Evolutionary conservation across 2,113 vertebrate species (phyloP).

Genomic region (Tachycineta bicolor): DNA sequence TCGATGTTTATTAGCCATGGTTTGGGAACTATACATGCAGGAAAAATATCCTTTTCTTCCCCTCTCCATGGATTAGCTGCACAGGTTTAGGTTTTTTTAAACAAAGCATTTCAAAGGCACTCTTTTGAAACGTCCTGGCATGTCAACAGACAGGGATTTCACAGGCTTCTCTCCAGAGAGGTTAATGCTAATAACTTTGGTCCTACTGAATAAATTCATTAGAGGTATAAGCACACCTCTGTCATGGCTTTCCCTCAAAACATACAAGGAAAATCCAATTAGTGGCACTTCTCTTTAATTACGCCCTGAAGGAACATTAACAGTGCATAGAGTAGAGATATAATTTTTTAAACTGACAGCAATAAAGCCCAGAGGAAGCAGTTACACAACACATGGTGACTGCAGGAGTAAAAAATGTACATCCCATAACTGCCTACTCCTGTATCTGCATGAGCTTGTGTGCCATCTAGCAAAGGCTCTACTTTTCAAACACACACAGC

Average conservation of each 20-base stretch:
- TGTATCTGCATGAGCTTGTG: neutral
- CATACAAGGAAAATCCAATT: neutral
- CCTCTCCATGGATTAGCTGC: neutral
- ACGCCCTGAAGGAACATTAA: neutral
- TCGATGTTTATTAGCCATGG: neutral
- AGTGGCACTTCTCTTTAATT: constrained; percentile 20
- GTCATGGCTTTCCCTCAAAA: neutral
- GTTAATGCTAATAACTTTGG: neutral
- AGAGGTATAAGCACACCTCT: neutral
- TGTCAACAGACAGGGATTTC: neutral
- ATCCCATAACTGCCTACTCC: neutral
- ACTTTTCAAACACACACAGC: neutral
- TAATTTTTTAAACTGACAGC: neutral
- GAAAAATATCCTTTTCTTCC: neutral
- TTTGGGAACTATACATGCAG: neutral
- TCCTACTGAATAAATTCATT: neutral
- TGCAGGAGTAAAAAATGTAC: neutral
- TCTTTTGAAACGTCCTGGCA: neutral
- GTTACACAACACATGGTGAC: neutral
- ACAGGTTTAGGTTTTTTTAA: neutral
- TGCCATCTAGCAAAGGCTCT: neutral
- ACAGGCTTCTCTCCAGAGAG: neutral
- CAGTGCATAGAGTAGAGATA: neutral
- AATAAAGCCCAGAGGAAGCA: neutral
- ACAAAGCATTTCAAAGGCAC: neutral